phyloP scores from a whole-genome alignment of 2,797 vertebrate species.

The Gymnodraco acuticeps region DNA sequence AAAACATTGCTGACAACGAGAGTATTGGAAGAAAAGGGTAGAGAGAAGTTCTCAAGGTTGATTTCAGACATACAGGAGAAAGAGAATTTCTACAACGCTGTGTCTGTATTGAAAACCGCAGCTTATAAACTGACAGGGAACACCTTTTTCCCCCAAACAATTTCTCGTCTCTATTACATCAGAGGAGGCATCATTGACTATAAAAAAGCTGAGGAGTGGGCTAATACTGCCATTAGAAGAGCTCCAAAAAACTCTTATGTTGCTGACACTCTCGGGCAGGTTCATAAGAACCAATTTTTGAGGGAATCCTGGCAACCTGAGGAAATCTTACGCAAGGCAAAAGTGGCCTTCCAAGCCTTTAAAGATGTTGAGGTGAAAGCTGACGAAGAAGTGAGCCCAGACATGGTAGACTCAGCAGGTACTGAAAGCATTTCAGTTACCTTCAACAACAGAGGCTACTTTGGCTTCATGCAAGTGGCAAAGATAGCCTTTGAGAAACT shows the following conservation, averaged over 20 bases:
- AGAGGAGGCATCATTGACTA: rapidly evolving
- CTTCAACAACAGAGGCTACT: slow-evolving; percentile 59
- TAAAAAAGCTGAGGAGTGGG: slow-evolving; percentile 17
- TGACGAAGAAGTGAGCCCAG: slow-evolving; percentile 7
- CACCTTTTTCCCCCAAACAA: slow-evolving; percentile 14
- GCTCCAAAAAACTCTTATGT: slow-evolving; percentile 38
- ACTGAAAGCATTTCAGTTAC: neutral
- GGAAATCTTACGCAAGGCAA: rapidly evolving
- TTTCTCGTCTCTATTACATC: slow-evolving; percentile 42
- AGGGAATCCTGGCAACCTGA: rapidly evolving
- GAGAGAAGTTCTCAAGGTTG: slow-evolving; percentile 36
- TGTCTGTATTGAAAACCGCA: neutral
- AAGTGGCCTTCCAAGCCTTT: slow-evolving; percentile 3
- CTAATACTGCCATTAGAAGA: neutral
- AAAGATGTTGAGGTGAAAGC: slow-evolving; percentile 40
- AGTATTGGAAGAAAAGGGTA: rapidly evolving
- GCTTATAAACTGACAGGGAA: neutral
- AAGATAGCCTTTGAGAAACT: slow-evolving; percentile 18
- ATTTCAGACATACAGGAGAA: neutral
- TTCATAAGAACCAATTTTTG: slow-evolving; percentile 40
- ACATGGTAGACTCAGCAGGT: neutral
- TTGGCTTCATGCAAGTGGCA: slow-evolving; percentile 56
- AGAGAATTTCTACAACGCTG: rapidly evolving
- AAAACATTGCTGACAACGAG: slow-evolving; percentile 53
- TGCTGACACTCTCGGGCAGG: slow-evolving; percentile 58